Percentiles rank a stretch among this genome's conserved stretches.
Conservation (phyloP, 2,888 invertebrate genomes). For the Synanthedon myopaeformis region DNA sequence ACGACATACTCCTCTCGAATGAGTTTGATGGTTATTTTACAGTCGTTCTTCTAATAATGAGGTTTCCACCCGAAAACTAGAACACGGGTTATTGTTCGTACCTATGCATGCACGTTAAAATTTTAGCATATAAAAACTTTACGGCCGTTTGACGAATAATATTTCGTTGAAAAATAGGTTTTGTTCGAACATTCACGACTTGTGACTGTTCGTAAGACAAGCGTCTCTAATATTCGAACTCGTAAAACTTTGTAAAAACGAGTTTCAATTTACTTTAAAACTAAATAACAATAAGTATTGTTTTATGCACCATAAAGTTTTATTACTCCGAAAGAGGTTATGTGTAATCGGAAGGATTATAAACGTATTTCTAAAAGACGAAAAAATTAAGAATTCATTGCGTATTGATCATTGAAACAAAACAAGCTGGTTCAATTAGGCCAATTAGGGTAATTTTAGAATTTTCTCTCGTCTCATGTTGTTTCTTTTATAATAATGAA, state of each 20-base stretch:
- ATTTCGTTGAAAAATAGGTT: constrained; percentile 19
- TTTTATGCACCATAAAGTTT: too few species aligned
- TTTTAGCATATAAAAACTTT: background rate
- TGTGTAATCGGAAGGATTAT: too few species aligned
- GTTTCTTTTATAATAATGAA: too few species aligned
- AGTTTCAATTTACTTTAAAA: too few species aligned
- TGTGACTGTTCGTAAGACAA: background rate
- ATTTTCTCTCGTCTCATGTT: too few species aligned
- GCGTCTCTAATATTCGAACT: background rate
- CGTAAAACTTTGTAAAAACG: background rate
- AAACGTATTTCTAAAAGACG: too few species aligned
- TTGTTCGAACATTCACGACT: background rate
- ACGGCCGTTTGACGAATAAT: constrained; percentile 27
- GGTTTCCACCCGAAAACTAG: constrained; percentile 56
- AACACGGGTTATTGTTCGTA: constrained; percentile 36
- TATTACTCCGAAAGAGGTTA: too few species aligned
- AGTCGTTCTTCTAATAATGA: constrained; percentile 57
- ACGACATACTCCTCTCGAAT: constrained; percentile 45
- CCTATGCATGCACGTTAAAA: background rate
- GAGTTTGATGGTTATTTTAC: constrained; percentile 66
- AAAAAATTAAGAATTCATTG: too few species aligned
- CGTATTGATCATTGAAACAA: too few species aligned
- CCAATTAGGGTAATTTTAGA: too few species aligned
- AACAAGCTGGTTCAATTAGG: too few species aligned
- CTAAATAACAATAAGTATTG: too few species aligned